phyloP scores from a whole-genome alignment of 2,113 vertebrate species.

The Manacus vitellinus region DNA sequence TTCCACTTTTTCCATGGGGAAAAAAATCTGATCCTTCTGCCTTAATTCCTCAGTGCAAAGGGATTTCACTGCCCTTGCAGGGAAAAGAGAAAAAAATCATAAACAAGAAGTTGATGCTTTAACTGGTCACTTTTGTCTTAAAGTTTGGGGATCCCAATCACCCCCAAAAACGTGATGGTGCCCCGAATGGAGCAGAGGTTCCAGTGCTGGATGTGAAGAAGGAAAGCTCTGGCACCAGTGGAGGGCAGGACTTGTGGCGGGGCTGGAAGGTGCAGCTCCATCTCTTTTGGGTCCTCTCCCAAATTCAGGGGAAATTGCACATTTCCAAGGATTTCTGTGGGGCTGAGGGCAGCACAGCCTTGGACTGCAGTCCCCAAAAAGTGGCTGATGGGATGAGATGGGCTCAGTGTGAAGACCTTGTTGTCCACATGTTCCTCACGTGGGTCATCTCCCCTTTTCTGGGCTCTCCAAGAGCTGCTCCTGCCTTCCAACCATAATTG shows the following conservation, averaged over 20 bases:
- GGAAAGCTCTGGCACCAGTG: background rate
- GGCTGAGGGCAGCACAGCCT: background rate
- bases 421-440: background rate
- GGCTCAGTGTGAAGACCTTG: background rate
- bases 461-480: background rate
- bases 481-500: background rate
- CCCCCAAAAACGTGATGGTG: background rate
- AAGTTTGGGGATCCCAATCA: background rate
- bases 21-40: background rate
- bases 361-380: background rate
- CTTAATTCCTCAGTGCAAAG: background rate
- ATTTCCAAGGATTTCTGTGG: background rate
- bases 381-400: background rate
- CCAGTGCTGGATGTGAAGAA: background rate
- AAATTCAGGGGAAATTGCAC: background rate
- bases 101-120: background rate
- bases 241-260: fast-evolving
- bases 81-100: background rate
- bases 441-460: background rate
- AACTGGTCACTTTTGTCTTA: background rate
- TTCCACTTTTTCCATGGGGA: background rate
- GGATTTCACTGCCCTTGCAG: background rate
- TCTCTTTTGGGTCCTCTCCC: no score
- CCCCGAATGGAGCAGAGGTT: background rate
- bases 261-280: background rate